Base-by-base conservation (phyloP, 1,140 invertebrate species). In the Spodoptera frugiperda region DNA sequence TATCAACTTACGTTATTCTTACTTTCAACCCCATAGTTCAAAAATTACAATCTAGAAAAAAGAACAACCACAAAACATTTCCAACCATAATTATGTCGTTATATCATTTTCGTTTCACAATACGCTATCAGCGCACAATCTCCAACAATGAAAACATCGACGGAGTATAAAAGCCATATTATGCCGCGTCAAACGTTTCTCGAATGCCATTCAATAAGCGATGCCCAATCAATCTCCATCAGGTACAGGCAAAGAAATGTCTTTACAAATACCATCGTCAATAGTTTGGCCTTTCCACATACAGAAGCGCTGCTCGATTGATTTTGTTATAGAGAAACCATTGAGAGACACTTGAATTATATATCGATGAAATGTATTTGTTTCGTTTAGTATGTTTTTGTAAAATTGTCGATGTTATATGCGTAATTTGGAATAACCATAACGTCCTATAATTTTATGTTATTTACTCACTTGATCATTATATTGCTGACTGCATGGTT, bases 191-290 rank as follows among this genome's bases (percentile, higher is more conserved):
- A 61, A 65, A 75, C 74, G 65, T 54, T 76, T 65, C 46, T 46
- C 65, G 77, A 54, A 77, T 54, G 70, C 51, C 70, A 76, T 81
- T 81, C 77, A 81, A 81, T 79, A 76, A 79, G 76, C 54, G 44
- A 44, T 46, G 54, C 25, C 77, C 76, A 77, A 84, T 84, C 80
- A 84, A 84, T 84, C 80, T 80, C 78, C 63, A 84, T 84, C 82
- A 78, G 70, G 51, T 77, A 46, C 78, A 77, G 78, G 54, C 55
- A 78, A 78, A 78, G 63, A 79, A 75, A 78, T 78, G 75, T 68
- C 61, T 78, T 53, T 57, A 63, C 72, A 76, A 75, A 63, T 67
- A 57, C 61, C 8, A 49, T 11, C 63, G 63, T 48, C 63, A 61
- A 61, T 61, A 57, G 71, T 39, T 51, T 68, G 49, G 49, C 65